phyloP scores from a whole-genome alignment of 2,113 vertebrate species.

The Oplegnathus fasciatus region DNA sequence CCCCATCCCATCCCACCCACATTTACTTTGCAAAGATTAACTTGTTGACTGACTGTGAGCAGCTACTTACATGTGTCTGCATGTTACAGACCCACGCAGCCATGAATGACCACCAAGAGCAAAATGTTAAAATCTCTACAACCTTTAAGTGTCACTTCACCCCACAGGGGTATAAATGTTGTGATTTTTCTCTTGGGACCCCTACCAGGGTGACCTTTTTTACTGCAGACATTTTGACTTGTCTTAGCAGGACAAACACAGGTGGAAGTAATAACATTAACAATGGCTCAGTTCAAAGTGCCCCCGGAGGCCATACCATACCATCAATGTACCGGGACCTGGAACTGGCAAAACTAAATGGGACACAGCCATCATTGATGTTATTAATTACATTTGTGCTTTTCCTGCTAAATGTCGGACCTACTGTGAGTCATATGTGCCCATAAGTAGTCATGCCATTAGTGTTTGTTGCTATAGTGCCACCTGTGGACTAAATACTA shows the following conservation, averaged over 20 bases:
- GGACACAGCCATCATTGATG: background rate
- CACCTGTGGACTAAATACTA: background rate
- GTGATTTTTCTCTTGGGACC: background rate
- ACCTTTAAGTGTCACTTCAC: background rate
- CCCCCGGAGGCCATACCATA: background rate
- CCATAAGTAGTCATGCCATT: background rate
- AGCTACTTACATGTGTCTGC: background rate
- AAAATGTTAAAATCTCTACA: background rate
- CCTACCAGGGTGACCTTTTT: background rate
- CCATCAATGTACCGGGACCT: background rate
- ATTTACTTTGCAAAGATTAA: slow-evolving; percentile 62
- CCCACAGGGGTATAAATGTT: background rate
- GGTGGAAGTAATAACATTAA: background rate
- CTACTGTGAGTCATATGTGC: background rate
- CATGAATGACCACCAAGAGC: background rate
- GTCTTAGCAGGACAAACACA: background rate
- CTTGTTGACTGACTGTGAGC: slow-evolving; percentile 42
- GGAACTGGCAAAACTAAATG: background rate
- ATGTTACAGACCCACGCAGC: background rate
- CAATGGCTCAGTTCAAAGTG: slow-evolving; percentile 4
- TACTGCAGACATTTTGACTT: slow-evolving; percentile 18
- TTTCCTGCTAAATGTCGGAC: background rate
- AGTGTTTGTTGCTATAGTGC: background rate
- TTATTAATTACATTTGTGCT: background rate
- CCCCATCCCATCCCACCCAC: slow-evolving; percentile 29